Evolutionary conservation across 2,888 invertebrate genomes (phyloP).

Genomic region (Sycophila texana): DNA sequence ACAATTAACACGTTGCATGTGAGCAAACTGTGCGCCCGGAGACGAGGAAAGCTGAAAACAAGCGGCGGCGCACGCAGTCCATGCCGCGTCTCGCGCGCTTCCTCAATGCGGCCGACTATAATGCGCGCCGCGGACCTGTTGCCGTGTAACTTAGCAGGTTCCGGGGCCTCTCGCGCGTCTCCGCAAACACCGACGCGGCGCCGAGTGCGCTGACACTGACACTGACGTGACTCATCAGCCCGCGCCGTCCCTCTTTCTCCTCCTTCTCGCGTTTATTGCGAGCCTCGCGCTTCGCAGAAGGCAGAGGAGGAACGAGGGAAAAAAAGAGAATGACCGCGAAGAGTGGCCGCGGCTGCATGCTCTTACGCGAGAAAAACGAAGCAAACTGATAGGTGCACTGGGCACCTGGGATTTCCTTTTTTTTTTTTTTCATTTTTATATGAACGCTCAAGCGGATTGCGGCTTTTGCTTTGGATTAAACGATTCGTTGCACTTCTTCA

Average conservation of each 20-base stretch:
- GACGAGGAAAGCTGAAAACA: constrained; percentile 40
- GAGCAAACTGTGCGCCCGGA: constrained; percentile 42
- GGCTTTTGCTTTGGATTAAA: too few species aligned
- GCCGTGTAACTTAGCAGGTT: constrained; percentile 51
- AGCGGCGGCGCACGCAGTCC: constrained; percentile 1
- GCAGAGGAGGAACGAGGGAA: constrained; percentile 18
- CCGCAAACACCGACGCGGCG: constrained; percentile 9
- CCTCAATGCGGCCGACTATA: constrained; percentile 7
- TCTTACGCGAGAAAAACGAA: constrained; percentile 11
- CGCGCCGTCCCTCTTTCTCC: constrained; percentile 16
- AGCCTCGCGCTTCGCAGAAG: constrained; percentile 44
- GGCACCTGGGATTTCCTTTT: neutral
- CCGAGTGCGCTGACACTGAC: constrained; percentile 51
- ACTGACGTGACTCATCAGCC: constrained; percentile 57
- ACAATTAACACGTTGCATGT: constrained; percentile 66
- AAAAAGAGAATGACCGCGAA: constrained; percentile 23
- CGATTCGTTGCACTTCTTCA: too few species aligned
- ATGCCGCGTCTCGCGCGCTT: constrained; percentile 1
- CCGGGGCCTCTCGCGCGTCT: constrained; percentile 10
- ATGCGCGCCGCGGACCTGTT: constrained; percentile 43
- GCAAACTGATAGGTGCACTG: constrained; percentile 23
- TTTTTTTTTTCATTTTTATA: neutral
- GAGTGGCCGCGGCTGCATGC: neutral
- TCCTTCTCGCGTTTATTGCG: constrained; percentile 33
- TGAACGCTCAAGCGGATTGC: too few species aligned